Evolutionary conservation across 2,888 invertebrate species (phyloP), one percentile per base, ranked within the genome.

Genomic region (Dryocosmus kuriphilus): DNA sequence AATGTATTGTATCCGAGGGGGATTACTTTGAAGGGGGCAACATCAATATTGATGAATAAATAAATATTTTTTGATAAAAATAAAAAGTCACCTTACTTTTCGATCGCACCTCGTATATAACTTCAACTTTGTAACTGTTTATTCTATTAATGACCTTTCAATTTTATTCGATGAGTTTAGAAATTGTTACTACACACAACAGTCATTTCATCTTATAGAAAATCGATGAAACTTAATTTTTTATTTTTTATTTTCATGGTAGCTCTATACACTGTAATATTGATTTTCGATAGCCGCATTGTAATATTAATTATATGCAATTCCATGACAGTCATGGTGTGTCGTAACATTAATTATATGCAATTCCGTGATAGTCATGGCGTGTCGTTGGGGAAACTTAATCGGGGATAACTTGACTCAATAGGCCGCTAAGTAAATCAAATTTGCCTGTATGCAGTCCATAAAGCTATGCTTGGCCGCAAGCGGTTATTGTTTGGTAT

Each of bases 381-480:
- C 67, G 74, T 78, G 75, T 82, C 76, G 77, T 75, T 79, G 77
- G 80, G 75, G 81, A 80, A 51, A 80, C 77, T 81, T 83, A 83
- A 83, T 83, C 82, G 79, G 30, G 81, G 79, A 82, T 83, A 82
- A 83, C 79, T 82, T 76, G 79, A 74, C 75, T 74, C 77, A 80
- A 83, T 81, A 80, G 80, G 79, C 79, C 67, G 73, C 80, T 81
- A 80, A 79, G 80, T 80, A 81, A 80, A 82, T 83, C 82, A 83
- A 81, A 83, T 82, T 83, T 80, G 80, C 81, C 83, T 82, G 78
- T 77, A 81, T 80, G 79, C 78, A 77, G 77, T 81, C 81, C 80
- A 83, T 83, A 82, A 82, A 82, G 81, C 60, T 82, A 80, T 80
- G 77, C 80, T 79, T 81, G 78, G 79, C 51, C 71, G 51, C 51